Base-by-base conservation (phyloP, 2,888 invertebrate genomes). In the Physocephala rufipes region DNA sequence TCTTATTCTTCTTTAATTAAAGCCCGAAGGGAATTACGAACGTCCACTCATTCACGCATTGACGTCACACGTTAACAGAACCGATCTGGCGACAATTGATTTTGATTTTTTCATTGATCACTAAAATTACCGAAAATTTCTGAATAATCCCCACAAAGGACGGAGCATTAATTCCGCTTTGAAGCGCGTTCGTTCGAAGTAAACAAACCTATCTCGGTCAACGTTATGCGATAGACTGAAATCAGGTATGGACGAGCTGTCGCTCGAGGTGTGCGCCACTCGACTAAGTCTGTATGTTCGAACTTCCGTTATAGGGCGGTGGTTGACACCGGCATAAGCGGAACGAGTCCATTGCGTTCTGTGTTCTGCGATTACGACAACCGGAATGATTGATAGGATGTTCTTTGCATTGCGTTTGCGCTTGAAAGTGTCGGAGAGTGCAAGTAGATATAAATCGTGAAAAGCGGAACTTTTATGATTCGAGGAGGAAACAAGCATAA, bases 181-280 rank as follows among this genome's bases (percentile, higher is more conserved):
- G 30, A n/a, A 13, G 66, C 28, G 66, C 69, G 67, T 66, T 45
- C 30, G 36, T 36, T 45, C 66, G 26, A 66, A 13, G n/a, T 16
- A 49, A 43, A 75, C 78, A 82, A 83, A 85, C 82, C 85, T 83
- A 81, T 81, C 82, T 82, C 80, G 83, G 82, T 84, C 84, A 84
- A 82, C 84, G 84, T 81, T 82, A 79, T 84, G 81, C 83, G 82
- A 84, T 84, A 83, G 83, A 85, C 84, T 85, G 82, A 82, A 68
- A 66, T 58, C 53, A 55, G 67, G 63, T 58, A 28, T 24, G 59
- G 63, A 43, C 63, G 59, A 28, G 66, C 71, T 36, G 68, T 43
- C 45, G 64, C 30, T 45, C 61, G 69, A 53, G 51, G 62, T 47
- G 59, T 67, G 65, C 36, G 67, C 3, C 26, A 15, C 51, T 47